Base-by-base conservation (phyloP, 1,140 invertebrate species). In the Saccostrea cuccullata region DNA sequence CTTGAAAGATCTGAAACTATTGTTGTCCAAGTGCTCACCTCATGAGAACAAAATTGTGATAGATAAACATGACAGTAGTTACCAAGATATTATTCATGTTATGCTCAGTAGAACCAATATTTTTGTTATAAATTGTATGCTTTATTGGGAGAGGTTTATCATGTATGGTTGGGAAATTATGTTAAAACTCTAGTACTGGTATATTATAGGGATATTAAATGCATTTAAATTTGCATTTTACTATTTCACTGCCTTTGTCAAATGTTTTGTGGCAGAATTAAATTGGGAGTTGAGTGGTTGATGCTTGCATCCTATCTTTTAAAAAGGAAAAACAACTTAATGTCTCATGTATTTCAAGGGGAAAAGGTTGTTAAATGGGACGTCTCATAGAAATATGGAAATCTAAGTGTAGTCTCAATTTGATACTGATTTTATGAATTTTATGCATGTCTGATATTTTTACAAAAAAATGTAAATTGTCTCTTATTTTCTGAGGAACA, bases 141-240 rank as follows among this genome's bases (percentile, higher is more conserved):
- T 3, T 64, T 20, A 20, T 64, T 64, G 58, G 58, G 58, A n/a
- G n/a, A 20, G 58, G 13, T 64, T 64, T 64, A 20, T 64, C n/a
- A 20, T 64, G 58, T 64, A n/a, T 64, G 58, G 58, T 20, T 64
- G 58, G 58, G 58, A 64, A 60, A 64, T 20, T 64, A 64, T 64
- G 58, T 64, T 64, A 17, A n/a, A 64, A n/a, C 58, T 64, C 58
- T n/a, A 64, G n/a, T 64, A 64, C 58, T n/a, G n/a, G n/a, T 64
- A 64, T 64, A 64, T 64, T 6, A 15, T n/a, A 64, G n/a, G n/a
- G 58, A 47, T 47, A 47, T 47, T 36, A 1, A 36, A 36, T 47
- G 47, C 47, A 47, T 3, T 47, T 47, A 47, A 6, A 47, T 0
- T 47, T 36, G 30, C 30, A 36, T 36, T 36, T 36, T 36, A 36